A percentile compares a stretch with the other conserved stretches of the same genome.
Evolutionary conservation across 2,113 vertebrate genomes (phyloP).

Genomic region (Etheostoma spectabile): DNA sequence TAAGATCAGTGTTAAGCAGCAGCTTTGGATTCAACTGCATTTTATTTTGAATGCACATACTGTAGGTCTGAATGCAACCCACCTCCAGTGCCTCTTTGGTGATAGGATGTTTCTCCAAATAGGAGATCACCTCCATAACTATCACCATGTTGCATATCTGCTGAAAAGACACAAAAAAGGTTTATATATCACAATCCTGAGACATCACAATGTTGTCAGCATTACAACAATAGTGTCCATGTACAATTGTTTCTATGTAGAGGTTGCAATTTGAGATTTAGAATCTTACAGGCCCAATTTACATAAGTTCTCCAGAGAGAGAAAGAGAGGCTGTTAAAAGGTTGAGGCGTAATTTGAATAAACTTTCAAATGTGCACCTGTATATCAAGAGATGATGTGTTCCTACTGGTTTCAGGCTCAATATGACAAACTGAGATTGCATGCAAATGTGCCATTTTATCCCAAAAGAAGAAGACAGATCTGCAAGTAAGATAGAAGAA

Average conservation of each 20-base stretch:
- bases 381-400: background rate
- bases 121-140: conserved; percentile 96
- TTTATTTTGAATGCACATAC: background rate
- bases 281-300: background rate
- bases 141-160: conserved; percentile 98
- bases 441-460: conserved; percentile 63
- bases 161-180: conserved; percentile 51
- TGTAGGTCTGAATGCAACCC: conserved; percentile 34
- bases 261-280: conserved; percentile 1
- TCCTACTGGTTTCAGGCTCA: conserved; percentile 64
- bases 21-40: background rate
- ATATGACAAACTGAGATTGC: conserved; percentile 55
- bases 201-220: background rate
- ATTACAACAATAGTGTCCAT: background rate
- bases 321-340: background rate
- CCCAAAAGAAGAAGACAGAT: background rate
- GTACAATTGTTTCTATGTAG: background rate
- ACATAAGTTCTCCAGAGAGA: background rate
- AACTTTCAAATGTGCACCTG: conserved; percentile 82
- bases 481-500: background rate
- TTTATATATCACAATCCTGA: conserved; percentile 12
- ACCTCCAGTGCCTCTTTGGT: conserved; percentile 99
- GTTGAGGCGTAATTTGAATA: conserved; percentile 70
- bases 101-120: conserved; percentile 96
- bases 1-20: conserved; percentile 1